Percentiles rank a stretch among this genome's conserved stretches.
Evolutionary conservation across 2,888 invertebrate genomes (phyloP).

Genomic region (Papilio elwesi): DNA sequence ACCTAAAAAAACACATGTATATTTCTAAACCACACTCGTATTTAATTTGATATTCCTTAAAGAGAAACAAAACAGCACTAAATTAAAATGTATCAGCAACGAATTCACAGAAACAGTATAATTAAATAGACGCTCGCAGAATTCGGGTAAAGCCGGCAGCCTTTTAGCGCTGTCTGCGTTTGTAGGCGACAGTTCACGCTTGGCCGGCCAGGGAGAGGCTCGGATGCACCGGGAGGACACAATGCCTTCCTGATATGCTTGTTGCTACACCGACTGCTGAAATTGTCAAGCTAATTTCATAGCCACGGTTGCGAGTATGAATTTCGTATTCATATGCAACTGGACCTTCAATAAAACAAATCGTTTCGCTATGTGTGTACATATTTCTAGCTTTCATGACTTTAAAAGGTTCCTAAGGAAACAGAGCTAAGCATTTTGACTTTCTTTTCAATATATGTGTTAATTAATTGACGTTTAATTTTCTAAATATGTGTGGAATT

Average conservation of each 20-base stretch:
- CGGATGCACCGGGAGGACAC: constrained; percentile 40
- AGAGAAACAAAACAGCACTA: not conserved
- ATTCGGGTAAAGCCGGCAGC: constrained; percentile 47
- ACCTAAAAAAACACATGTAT: too few relatives aligned
- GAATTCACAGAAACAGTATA: constrained; percentile 27
- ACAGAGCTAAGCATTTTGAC: too few relatives aligned
- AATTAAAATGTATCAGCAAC: constrained; percentile 9
- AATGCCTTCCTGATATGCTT: constrained; percentile 31
- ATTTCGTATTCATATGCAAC: not conserved
- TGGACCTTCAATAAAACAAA: not conserved
- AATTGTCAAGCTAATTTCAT: constrained; percentile 29
- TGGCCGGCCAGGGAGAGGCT: constrained; percentile 39
- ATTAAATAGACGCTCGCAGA: constrained; percentile 2
- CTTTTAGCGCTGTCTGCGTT: constrained; percentile 53
- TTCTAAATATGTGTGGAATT: too few relatives aligned
- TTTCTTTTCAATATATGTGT: too few relatives aligned
- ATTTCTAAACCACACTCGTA: too few relatives aligned
- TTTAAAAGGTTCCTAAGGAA: too few relatives aligned
- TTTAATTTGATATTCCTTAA: too few relatives aligned
- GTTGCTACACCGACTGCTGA: constrained; percentile 8
- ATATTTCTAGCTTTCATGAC: too few relatives aligned
- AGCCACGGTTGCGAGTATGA: not conserved
- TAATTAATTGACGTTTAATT: too few relatives aligned
- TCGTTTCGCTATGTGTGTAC: too few relatives aligned
- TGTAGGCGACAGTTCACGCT: constrained; percentile 54